These are phyloP conservation scores for Spinus pinus DNA, from an alignment of 2,797 vertebrate species.

Conservation along the genomic window DNA sequence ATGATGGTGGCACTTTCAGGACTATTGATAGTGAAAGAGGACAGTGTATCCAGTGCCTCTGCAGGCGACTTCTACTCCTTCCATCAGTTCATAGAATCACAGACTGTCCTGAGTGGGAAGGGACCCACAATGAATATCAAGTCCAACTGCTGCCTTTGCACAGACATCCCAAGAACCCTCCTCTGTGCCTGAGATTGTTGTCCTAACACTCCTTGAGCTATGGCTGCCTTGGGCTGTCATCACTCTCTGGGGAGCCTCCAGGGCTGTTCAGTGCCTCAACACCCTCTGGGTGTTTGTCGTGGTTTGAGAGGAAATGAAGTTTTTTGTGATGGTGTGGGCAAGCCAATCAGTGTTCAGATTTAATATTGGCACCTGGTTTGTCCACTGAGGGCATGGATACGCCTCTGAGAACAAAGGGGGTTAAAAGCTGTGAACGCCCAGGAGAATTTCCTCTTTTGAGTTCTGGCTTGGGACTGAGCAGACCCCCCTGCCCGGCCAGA, in stretches of 20 bases:
- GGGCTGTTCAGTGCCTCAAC: not conserved
- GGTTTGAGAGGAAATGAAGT: too few relatives aligned
- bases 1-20: accelerated
- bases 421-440: too few relatives aligned
- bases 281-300: not conserved
- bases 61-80: accelerated
- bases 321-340: too few relatives aligned
- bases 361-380: too few relatives aligned
- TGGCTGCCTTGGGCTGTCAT: not conserved
- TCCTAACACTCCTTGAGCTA: not conserved
- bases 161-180: not conserved
- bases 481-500: too few relatives aligned
- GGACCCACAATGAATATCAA: not conserved
- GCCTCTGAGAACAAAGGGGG: too few relatives aligned
- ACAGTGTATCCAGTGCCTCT: accelerated
- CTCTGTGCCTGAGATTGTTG: not conserved
- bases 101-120: not conserved
- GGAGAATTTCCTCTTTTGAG: too few relatives aligned
- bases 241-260: not conserved
- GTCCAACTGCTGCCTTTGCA: not conserved
- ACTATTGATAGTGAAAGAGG: accelerated
- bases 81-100: not conserved
- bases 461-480: too few relatives aligned
- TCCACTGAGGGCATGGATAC: too few relatives aligned
- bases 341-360: too few relatives aligned